Conservation (phyloP, 2,797 vertebrate genomes). For the Tauraco hartlaubi region DNA sequence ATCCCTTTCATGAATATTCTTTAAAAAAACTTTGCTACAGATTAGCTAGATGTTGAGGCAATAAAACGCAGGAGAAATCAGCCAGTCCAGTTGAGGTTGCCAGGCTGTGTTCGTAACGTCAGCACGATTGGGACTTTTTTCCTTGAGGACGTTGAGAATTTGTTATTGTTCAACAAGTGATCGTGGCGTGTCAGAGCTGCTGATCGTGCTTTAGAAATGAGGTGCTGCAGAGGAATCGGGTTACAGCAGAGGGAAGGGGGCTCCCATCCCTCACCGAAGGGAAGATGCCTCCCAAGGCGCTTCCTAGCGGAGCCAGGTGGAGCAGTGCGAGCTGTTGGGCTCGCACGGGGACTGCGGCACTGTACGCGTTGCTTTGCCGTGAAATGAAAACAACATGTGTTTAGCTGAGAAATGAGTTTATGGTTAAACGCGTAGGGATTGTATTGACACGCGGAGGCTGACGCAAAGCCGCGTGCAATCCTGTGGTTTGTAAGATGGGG, state of each 20-base stretch:
- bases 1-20: neutral
- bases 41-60: slow-evolving; percentile 1
- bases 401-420: slow-evolving; percentile 9
- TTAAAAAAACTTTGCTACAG: neutral
- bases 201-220: neutral
- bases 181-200: neutral
- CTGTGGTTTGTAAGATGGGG: slow-evolving; percentile 35
- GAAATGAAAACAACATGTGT: neutral
- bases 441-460: neutral
- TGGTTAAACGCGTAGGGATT: neutral
- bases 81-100: neutral
- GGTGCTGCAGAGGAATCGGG: neutral
- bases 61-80: neutral
- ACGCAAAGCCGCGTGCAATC: neutral
- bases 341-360: neutral
- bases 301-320: neutral
- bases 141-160: neutral
- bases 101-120: neutral
- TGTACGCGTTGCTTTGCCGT: neutral
- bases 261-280: slow-evolving; percentile 17
- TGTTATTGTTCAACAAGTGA: neutral
- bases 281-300: neutral
- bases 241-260: neutral
- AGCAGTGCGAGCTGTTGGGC: neutral
- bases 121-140: neutral